A percentile compares a stretch with the other conserved stretches of the same genome.
Conservation (phyloP, 2,797 vertebrate genomes). For the Leptodactylus fallax region DNA sequence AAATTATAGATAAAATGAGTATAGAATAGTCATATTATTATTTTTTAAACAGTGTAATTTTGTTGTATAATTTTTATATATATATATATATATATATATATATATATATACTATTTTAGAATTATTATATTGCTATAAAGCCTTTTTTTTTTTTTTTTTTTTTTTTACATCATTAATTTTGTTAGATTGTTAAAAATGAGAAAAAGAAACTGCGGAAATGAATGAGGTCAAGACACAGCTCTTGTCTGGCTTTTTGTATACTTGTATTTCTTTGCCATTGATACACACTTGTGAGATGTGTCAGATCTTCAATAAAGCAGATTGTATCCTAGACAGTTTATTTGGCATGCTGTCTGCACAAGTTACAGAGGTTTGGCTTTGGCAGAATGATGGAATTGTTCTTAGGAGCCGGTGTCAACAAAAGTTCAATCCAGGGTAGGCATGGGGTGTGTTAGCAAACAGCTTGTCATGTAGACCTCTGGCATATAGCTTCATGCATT, state of each 20-base stretch:
- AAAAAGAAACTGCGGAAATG: background rate
- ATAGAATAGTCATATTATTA: too few species aligned
- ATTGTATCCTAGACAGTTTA: constrained; percentile 46
- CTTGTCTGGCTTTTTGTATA: constrained; percentile 7
- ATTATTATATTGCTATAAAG: too few species aligned
- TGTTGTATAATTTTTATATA: too few species aligned
- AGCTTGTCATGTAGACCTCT: constrained; percentile 61
- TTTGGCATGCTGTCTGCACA: constrained; percentile 44
- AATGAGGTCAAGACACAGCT: background rate
- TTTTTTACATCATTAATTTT: too few species aligned
- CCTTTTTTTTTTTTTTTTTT: too few species aligned
- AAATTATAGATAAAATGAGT: too few species aligned
- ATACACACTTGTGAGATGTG: constrained; percentile 40
- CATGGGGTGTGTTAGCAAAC: constrained; percentile 62
- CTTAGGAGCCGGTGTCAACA: constrained; percentile 53
- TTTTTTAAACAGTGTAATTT: too few species aligned
- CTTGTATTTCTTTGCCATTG: background rate
- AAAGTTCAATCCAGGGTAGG: constrained; percentile 63
- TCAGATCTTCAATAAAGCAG: constrained; percentile 36
- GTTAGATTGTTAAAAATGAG: background rate
- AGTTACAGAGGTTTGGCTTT: constrained; percentile 43
- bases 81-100: too few species aligned
- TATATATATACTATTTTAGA: too few species aligned
- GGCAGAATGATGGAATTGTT: constrained; percentile 29
- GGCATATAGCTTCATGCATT: constrained; percentile 45